Percentiles rank a stretch among this genome's conserved stretches.
Evolutionary conservation across 2,888 invertebrate genomes (phyloP).

Genomic region (Ochropleura leucogaster): DNA sequence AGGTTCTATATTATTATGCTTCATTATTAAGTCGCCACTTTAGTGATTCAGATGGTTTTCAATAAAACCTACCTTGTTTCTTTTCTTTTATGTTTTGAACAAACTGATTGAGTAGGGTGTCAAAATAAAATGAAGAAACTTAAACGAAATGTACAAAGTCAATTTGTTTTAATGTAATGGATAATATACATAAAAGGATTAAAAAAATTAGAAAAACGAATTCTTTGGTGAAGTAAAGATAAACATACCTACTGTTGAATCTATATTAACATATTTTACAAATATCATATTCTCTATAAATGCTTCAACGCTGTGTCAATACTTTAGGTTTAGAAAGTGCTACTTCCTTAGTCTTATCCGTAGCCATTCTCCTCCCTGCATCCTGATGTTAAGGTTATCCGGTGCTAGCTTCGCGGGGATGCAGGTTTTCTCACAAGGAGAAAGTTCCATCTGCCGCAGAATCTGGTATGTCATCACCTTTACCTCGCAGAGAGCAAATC

Average conservation of each 20-base stretch:
- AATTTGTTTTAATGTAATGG: too few relatives aligned
- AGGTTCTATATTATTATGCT: not conserved
- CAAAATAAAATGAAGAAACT: too few relatives aligned
- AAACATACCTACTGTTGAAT: not conserved
- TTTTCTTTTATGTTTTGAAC: too few relatives aligned
- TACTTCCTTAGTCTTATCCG: conserved; percentile 66
- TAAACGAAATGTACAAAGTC: too few relatives aligned
- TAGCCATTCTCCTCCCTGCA: conserved; percentile 80
- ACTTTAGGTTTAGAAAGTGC: not conserved
- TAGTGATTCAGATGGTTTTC: too few relatives aligned
- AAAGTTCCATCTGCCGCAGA: conserved; percentile 76
- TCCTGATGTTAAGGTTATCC: conserved; percentile 69
- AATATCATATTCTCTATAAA: not conserved
- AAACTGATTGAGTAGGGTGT: too few relatives aligned
- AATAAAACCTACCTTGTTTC: too few relatives aligned
- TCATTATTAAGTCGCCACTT: not conserved
- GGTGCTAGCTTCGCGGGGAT: conserved; percentile 70
- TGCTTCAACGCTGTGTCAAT: not conserved
- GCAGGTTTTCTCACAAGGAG: conserved; percentile 75
- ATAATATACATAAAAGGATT: too few relatives aligned
- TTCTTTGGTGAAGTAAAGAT: too few relatives aligned
- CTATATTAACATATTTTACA: not conserved
- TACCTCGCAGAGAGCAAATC: conserved; percentile 83
- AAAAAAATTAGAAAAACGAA: too few relatives aligned
- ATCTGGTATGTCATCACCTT: conserved; percentile 82